phyloP scores from a whole-genome alignment of 2,888 invertebrate genomes.

The Phytoseiulus persimilis region DNA sequence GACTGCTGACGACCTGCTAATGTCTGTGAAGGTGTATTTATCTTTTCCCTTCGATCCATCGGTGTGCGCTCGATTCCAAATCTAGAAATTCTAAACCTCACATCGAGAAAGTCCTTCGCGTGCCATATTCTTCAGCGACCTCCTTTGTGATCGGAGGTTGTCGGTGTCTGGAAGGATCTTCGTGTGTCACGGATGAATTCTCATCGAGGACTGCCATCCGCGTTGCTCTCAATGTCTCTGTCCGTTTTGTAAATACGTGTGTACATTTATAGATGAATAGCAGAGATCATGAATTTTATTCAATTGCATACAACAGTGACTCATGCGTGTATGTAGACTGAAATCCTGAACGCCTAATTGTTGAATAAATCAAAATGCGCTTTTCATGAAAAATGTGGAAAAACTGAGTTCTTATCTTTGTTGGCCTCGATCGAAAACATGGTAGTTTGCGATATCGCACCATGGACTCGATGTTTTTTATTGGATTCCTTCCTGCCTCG shows the following conservation, averaged over 20 bases:
- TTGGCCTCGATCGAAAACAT: too few species aligned
- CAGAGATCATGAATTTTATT: background rate
- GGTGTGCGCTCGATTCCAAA: too few species aligned
- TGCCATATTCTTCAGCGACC: background rate
- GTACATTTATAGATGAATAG: background rate
- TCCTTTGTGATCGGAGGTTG: background rate
- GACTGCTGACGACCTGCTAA: too few species aligned
- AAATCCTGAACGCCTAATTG: background rate
- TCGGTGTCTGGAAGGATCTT: too few species aligned
- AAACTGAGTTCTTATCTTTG: background rate
- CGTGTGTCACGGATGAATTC: background rate
- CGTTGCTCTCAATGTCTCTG: background rate
- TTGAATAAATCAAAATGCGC: background rate
- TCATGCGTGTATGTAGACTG: background rate
- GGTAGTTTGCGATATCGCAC: too few species aligned
- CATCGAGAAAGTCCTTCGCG: background rate
- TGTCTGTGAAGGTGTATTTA: too few species aligned
- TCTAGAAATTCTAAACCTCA: too few species aligned
- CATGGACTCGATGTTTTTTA: too few species aligned
- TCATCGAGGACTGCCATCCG: background rate
- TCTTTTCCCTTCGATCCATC: too few species aligned
- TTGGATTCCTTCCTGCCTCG: too few species aligned
- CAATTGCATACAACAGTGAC: background rate
- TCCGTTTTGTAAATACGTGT: background rate
- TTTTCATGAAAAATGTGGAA: background rate